Base-by-base conservation (phyloP, 2,113 vertebrate species). In the Struthidea cinerea region DNA sequence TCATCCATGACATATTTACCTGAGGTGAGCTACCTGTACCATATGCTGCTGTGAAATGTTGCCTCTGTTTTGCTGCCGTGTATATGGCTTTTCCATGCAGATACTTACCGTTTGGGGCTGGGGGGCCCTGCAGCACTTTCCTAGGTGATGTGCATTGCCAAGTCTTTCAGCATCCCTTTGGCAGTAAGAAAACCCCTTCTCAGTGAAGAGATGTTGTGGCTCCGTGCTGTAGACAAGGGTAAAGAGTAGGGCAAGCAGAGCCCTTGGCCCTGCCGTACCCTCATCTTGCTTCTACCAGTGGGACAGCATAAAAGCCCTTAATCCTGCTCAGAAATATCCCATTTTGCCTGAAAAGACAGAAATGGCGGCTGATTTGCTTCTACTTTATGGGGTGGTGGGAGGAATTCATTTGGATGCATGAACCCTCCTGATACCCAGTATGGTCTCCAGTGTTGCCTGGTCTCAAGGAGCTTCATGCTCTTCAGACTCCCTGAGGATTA, bases 401-500 rank as follows among this genome's bases (percentile, higher is more conserved):
- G 26, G 14, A 82, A 35, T 79, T 60, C 9, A 3, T 73, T 84
- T 61, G 49, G 24, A 17, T 63, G 7, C 57, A 37, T 44, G 56
- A 64, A 53, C 22, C 37, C 24, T 82, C 52, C 41, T 30, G 56
- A 37, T 64, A 17, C 19, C 33, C 30, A 32, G 1, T 1, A 1
- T 52, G 8, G 20, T 68, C 37, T 37, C 44, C 50, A 84, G 20
- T 7, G 1, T 9, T 44, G n/a, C 15, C n/a, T 0, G 0, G 19
- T 82, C 69, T 82, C 5, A 4, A 56, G 56, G 47, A 94, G 12
- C 28, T 53, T 87, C 39, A 4, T 15, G 39, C 14, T 63, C 41
- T 81, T 87, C 63, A 67, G 37, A 64, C 16, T 5, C 10, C 13
- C 67, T 67, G 49, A 75, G 23, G 37, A 69, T 91, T 73, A 83